Conservation (phyloP, 1,140 invertebrate genomes). For the Galendromus occidentalis region DNA sequence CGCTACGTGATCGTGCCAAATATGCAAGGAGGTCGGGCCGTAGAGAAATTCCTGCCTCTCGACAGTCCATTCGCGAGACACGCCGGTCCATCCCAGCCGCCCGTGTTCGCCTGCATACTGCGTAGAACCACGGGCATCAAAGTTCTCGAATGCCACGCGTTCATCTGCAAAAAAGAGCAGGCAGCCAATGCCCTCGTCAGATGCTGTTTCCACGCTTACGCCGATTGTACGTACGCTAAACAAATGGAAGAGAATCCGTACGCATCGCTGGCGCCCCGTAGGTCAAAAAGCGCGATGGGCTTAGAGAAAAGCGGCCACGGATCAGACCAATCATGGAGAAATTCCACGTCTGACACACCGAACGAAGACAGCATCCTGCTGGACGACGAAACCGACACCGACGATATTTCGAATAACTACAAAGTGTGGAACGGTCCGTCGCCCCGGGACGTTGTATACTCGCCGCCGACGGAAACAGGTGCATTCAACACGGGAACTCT, state of each 20-base stretch:
- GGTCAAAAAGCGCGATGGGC: background rate
- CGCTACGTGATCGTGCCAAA: slow-evolving; percentile 47
- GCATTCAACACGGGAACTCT: slow-evolving; percentile 6
- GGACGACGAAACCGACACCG: slow-evolving; percentile 29
- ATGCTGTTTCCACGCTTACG: slow-evolving; percentile 85
- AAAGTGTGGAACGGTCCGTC: slow-evolving; percentile 48
- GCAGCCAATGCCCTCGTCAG: slow-evolving; percentile 78
- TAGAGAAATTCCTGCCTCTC: slow-evolving; percentile 74
- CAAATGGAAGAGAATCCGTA: slow-evolving; percentile 31
- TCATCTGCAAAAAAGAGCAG: slow-evolving; percentile 87
- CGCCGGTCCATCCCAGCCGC: slow-evolving; percentile 61
- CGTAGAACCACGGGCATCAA: slow-evolving; percentile 90
- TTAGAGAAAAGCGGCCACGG: slow-evolving; percentile 1
- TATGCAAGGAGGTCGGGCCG: slow-evolving; percentile 26
- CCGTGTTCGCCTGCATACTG: slow-evolving; percentile 87
- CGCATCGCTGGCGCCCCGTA: slow-evolving; percentile 14
- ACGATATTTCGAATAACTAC: slow-evolving; percentile 53
- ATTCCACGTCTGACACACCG: slow-evolving; percentile 6
- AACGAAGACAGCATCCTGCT: slow-evolving; percentile 28
- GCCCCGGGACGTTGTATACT: background rate
- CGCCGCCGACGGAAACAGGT: slow-evolving; percentile 10
- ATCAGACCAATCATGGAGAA: background rate
- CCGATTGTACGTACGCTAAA: slow-evolving; percentile 73
- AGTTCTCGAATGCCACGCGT: slow-evolving; percentile 95
- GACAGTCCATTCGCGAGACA: slow-evolving; percentile 80